Conservation (phyloP, 2,113 vertebrate genomes). For the Pseudopodoces humilis region DNA sequence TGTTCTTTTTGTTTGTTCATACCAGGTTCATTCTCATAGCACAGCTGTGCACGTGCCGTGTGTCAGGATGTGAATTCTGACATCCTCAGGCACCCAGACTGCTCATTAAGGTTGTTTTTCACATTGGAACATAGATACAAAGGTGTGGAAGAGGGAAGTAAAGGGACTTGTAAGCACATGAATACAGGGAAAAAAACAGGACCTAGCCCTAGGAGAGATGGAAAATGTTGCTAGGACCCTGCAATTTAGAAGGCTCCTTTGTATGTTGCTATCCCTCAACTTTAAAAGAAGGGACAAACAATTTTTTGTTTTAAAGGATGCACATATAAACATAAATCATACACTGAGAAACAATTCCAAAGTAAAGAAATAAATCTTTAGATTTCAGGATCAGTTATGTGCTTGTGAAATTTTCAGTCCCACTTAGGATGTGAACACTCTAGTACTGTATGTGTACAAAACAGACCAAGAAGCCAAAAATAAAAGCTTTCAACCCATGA, state of each 20-base stretch:
- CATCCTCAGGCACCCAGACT: not conserved
- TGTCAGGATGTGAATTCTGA: not conserved
- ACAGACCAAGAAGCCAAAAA: not conserved
- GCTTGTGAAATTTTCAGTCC: not conserved
- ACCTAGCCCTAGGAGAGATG: not conserved
- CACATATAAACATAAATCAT: not conserved
- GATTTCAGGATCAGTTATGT: not conserved
- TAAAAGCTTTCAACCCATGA: not conserved
- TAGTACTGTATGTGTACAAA: not conserved
- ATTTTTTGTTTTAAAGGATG: not conserved
- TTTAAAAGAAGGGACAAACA: not conserved
- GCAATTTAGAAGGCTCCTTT: not conserved
- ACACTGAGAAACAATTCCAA: not conserved
- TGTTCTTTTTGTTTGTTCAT: not conserved
- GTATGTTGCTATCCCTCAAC: not conserved
- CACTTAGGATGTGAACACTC: not conserved
- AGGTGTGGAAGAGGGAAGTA: not conserved
- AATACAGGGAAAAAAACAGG: not conserved
- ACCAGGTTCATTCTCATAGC: not conserved
- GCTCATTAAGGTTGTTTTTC: not conserved
- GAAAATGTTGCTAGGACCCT: not conserved
- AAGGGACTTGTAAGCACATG: rapidly evolving
- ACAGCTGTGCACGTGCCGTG: not conserved
- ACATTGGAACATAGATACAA: not conserved
- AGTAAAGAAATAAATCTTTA: not conserved